Conservation (phyloP, 2,113 vertebrate species). For the Xiphophorus couchianus region DNA sequence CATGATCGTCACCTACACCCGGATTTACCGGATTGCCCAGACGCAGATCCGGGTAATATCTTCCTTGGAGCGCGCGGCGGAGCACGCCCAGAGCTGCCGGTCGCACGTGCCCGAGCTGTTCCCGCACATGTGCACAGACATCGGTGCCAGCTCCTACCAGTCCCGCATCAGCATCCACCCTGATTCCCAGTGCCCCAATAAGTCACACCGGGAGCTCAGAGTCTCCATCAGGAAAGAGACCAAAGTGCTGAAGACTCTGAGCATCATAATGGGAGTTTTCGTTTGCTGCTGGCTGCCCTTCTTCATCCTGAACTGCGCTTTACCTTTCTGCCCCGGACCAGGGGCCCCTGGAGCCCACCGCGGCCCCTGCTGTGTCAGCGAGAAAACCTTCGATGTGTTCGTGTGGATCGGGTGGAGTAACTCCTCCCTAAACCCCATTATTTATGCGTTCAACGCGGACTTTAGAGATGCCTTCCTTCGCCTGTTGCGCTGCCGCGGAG, state of each 20-base stretch:
- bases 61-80: conserved; percentile 66
- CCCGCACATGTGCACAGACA: conserved; percentile 45
- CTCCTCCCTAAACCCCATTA: conserved; percentile 70
- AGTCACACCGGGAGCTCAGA: conserved; percentile 52
- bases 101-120: conserved; percentile 27
- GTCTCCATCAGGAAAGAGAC: conserved; percentile 68
- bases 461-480: conserved; percentile 73
- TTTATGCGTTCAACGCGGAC: conserved; percentile 72
- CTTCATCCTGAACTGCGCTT: conserved; percentile 69
- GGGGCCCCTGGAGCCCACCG: conserved; percentile 24
- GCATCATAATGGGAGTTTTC: conserved; percentile 73
- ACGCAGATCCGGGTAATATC: conserved; percentile 69
- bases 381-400: conserved; percentile 70
- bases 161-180: conserved; percentile 1
- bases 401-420: conserved; percentile 76
- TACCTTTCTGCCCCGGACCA: conserved; percentile 66
- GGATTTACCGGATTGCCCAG: conserved; percentile 71
- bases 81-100: conserved; percentile 64
- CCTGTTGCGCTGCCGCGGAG: conserved; percentile 56
- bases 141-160: conserved; percentile 26
- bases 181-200: conserved; percentile 7
- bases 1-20: conserved; percentile 71
- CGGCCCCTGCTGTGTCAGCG: conserved; percentile 60
- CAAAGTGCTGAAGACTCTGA: conserved; percentile 68
- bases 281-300: conserved; percentile 73